A percentile compares a stretch with the other conserved stretches of the same genome.
phyloP scores from a whole-genome alignment of 1,140 invertebrate species.

The Stegodyphus dumicola region DNA sequence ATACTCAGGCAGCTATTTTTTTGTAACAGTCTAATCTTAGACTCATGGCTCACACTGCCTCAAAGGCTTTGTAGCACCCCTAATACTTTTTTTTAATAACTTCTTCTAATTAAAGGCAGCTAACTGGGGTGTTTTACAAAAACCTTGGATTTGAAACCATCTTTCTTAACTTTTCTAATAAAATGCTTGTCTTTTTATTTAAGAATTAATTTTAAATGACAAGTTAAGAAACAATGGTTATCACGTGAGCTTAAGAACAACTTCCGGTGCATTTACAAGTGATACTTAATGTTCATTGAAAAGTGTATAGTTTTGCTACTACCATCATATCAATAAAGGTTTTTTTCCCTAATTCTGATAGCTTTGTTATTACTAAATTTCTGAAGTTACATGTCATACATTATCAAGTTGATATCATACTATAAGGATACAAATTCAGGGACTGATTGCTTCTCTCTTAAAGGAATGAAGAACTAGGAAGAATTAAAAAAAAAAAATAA shows the following conservation, averaged over 20 bases:
- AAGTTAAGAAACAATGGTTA: neutral
- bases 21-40: slow-evolving; percentile 18
- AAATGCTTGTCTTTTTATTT: neutral
- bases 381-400: too few relatives aligned
- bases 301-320: slow-evolving; percentile 59
- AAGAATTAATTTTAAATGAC: neutral
- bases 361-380: too few relatives aligned
- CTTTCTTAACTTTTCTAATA: neutral
- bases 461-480: too few relatives aligned
- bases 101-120: slow-evolving; percentile 50
- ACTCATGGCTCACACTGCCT: slow-evolving; percentile 24
- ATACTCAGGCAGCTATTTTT: slow-evolving; percentile 57
- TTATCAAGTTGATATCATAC: too few relatives aligned
- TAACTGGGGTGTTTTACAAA: slow-evolving; percentile 36
- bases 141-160: neutral
- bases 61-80: slow-evolving; percentile 29
- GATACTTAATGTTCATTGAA: slow-evolving; percentile 56
- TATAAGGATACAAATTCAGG: too few relatives aligned
- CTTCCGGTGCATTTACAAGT: slow-evolving; percentile 54
- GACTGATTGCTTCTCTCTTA: too few relatives aligned
- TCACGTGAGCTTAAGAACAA: slow-evolving; percentile 40
- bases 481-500: too few relatives aligned
- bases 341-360: slow-evolving; percentile 13
- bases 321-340: slow-evolving; percentile 48
- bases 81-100: slow-evolving; percentile 36